Evolutionary conservation across 2,888 invertebrate species (phyloP).

Genomic region (Lagria hirta): DNA sequence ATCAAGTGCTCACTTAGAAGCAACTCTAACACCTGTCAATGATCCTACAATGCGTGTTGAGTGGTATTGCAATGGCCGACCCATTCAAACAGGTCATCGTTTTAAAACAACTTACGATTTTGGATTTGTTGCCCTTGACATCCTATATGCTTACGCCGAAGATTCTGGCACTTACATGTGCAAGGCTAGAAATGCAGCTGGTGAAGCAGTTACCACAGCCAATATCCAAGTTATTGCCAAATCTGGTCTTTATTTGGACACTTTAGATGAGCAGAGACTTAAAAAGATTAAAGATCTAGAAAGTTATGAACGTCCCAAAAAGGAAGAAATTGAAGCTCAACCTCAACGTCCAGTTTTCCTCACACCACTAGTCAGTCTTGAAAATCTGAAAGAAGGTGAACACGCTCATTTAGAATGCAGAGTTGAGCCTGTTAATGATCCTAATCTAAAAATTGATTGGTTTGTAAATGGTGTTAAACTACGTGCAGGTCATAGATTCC

Average conservation of each 20-base stretch:
- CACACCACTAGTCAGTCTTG: slow-evolving; percentile 84
- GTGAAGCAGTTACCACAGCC: slow-evolving; percentile 93
- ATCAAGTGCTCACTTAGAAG: slow-evolving; percentile 86
- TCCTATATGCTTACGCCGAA: slow-evolving; percentile 94
- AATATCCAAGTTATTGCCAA: slow-evolving; percentile 84
- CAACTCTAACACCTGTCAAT: slow-evolving; percentile 93
- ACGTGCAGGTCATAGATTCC: slow-evolving; percentile 83
- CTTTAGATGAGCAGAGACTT: slow-evolving; percentile 86
- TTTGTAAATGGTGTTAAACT: slow-evolving; percentile 91
- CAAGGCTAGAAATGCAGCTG: slow-evolving; percentile 90
- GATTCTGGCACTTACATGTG: slow-evolving; percentile 97
- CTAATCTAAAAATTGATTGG: slow-evolving; percentile 92
- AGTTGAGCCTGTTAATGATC: slow-evolving; percentile 88
- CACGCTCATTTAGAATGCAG: slow-evolving; percentile 90
- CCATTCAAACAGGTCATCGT: slow-evolving; percentile 89
- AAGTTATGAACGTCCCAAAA: slow-evolving; percentile 74
- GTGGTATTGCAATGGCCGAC: slow-evolving; percentile 95
- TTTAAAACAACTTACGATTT: slow-evolving; percentile 97
- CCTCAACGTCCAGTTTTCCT: slow-evolving; percentile 87
- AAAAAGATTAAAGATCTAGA: slow-evolving; percentile 87
- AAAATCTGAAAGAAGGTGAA: slow-evolving; percentile 86
- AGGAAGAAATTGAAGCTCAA: slow-evolving; percentile 72
- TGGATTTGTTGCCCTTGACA: slow-evolving; percentile 95
- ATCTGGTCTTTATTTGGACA: slow-evolving; percentile 82
- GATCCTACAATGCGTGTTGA: slow-evolving; percentile 98